Evolutionary conservation across 2,113 vertebrate species (phyloP), one percentile per base, ranked within the genome.

Genomic region (Hylia prasina): DNA sequence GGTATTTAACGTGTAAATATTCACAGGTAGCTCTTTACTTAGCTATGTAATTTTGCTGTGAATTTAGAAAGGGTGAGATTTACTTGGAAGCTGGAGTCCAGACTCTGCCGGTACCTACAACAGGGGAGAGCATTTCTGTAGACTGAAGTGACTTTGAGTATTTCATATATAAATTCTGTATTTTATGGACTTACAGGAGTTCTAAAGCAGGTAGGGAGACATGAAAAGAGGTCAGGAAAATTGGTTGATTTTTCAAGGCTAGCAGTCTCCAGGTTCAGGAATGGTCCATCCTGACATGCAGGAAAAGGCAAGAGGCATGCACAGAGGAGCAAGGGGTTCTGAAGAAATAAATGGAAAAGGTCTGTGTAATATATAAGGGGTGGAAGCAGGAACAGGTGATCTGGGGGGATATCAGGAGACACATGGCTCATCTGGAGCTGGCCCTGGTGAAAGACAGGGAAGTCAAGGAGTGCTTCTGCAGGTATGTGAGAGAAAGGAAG

Each of bases 301-400:
- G n/a, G 8, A 42, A 40, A 13, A 19, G n/a, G 12, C 45, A 54
- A 47, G 39, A 82, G 37, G 37, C 63, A 15, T 80, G 50, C 10
- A 4, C 13, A 57, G 47, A 8, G 24, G 15, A 66, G 40, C 44
- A 63, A 21, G 35, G 45, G 27, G 5, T 2, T 77, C 53, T 50
- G 35, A 80, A 86, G 33, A 31, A 61, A 76, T 31, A 78, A 68
- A 11, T 51, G 14, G 51, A 39, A 79, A 57, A 31, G 37, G 35
- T 60, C 4, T 63, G 9, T 63, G 2, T 42, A 6, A 33, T 12
- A 0, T 58, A 0, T 22, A 3, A 39, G 27, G 33, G 64, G 4
- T 84, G 60, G 69, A 70, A 70, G 56, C 24, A 53, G 42, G n/a
- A 22, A 22, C 56, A 66, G 31, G 14, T 78, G n/a, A 44, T 22